Evolutionary conservation across 2,797 vertebrate species (phyloP).

Genomic region (Clarias fuscus): DNA sequence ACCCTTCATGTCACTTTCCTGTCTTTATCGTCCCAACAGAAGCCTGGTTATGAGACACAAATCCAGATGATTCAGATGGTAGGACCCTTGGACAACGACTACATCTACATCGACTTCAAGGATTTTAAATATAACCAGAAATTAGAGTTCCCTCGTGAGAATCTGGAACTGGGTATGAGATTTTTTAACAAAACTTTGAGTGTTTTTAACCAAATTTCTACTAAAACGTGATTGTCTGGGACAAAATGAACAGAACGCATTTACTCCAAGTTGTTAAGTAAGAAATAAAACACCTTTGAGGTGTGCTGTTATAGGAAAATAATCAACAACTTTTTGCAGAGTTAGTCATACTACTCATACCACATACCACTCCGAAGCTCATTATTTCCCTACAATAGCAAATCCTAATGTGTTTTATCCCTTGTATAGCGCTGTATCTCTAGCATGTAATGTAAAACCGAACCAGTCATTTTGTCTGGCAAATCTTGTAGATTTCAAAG

Average conservation of each 20-base stretch:
- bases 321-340: not conserved
- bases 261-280: not conserved
- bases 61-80: slow-evolving; percentile 89
- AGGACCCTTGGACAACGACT: slow-evolving; percentile 87
- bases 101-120: slow-evolving; percentile 92
- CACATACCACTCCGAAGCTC: not conserved
- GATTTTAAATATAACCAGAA: slow-evolving; percentile 86
- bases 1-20: not conserved
- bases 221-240: no score
- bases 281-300: not conserved
- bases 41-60: slow-evolving; percentile 86
- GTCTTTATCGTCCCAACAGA: slow-evolving; percentile 66
- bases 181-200: not conserved
- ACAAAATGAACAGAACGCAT: not conserved
- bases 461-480: no score
- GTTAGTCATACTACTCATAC: not conserved
- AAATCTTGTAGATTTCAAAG: no score
- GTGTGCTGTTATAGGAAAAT: not conserved
- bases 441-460: no score
- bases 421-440: no score
- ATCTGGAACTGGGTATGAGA: slow-evolving; percentile 87
- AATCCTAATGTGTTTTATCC: not conserved
- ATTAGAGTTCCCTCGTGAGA: slow-evolving; percentile 97
- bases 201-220: not conserved
- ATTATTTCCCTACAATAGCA: not conserved